Evolutionary conservation across 2,888 invertebrate genomes (phyloP), one percentile per base, ranked within the genome.

Genomic region (Limnephilus rhombicus): DNA sequence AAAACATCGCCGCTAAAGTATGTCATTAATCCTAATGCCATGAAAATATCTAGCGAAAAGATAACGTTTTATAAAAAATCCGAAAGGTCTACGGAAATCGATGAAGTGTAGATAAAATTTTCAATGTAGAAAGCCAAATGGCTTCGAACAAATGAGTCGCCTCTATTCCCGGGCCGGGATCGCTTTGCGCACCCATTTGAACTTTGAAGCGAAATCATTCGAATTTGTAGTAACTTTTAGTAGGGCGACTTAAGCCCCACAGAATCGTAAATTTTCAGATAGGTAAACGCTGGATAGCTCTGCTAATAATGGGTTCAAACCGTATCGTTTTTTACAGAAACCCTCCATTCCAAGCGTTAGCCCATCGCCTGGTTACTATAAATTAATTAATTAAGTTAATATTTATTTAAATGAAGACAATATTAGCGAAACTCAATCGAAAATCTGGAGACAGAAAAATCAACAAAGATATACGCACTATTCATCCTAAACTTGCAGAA

Each of bases 91-190:
- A 68, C n/a, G 68, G 7, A 68, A 68, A 68, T 68, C 68, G 68
- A 68, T 68, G 24, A 68, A 68, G 68, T 68, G 68, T 68, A 24
- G 68, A 68, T 68, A 68, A 68, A 68, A 68, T 68, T 68, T 68
- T 68, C 68, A 68, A 68, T 68, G 24, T 68, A 68, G 24, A n/a
- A 68, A 68, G n/a, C 68, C n/a, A 68, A 68, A 68, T 68, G 68
- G 68, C 68, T 68, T 68, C 68, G 68, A 68, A 68, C 68, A 68
- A 68, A 68, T 68, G 68, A 68, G 68, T 68, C 68, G 68, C 68
- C 68, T 68, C 68, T 68, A n/a, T 68, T 68, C 68, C 68, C 24
- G 68, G 24, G 24, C 24, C 68, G 9, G 68, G 68, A 68, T 68
- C 68, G 24, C 68, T 68, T 24, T 68, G 68, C 68, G 68, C 68